phyloP scores from a whole-genome alignment of 2,113 vertebrate genomes.

The Neotragus pygmaeus region DNA sequence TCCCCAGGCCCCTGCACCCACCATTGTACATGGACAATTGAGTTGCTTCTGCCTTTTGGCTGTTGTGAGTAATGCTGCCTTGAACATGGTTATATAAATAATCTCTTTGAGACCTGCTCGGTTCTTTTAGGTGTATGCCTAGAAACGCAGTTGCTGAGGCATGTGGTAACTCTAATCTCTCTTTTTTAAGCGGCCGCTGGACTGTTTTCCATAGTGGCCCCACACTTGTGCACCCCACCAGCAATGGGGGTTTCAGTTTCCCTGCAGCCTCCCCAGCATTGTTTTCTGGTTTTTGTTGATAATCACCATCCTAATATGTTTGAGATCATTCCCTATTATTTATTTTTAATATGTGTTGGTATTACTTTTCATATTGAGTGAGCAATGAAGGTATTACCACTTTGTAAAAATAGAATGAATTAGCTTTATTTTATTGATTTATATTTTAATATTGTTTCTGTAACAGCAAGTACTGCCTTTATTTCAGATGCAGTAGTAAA shows the following conservation, averaged over 20 bases:
- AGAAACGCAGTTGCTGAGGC: background rate
- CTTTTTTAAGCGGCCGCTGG: background rate
- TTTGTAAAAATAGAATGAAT: background rate
- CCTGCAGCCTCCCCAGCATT: background rate
- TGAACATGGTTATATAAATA: background rate
- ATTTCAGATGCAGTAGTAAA: slow-evolving; percentile 3
- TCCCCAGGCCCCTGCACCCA: too few species aligned
- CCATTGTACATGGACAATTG: background rate
- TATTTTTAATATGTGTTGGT: background rate
- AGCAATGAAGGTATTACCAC: background rate
- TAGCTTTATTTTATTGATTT: background rate
- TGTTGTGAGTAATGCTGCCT: background rate
- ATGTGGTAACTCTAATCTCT: background rate
- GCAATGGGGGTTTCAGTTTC: background rate
- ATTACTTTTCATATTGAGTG: background rate
- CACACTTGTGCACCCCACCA: background rate
- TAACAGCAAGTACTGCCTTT: background rate
- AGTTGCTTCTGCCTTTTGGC: background rate
- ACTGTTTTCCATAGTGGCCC: background rate
- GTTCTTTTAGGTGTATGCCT: background rate
- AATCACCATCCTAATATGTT: background rate
- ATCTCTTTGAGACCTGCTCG: background rate
- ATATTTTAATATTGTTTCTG: background rate
- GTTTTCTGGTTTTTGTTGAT: background rate
- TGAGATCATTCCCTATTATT: background rate